Percentiles rank a stretch among this genome's conserved stretches.
Evolutionary conservation across 2,888 invertebrate species (phyloP).

Genomic region (Siphlonurus alternatus): DNA sequence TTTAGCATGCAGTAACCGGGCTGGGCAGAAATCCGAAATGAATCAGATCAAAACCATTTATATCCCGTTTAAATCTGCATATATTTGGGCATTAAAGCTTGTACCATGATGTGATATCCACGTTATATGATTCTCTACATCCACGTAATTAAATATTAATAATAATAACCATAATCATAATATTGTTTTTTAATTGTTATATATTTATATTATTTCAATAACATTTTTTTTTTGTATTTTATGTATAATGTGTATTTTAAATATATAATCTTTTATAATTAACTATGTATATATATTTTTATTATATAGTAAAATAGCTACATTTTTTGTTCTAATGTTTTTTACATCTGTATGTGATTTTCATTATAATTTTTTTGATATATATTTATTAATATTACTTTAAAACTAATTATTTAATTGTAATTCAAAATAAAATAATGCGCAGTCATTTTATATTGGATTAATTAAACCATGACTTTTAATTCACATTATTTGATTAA

Average conservation of each 20-base stretch:
- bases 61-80: too few relatives aligned
- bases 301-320: not conserved
- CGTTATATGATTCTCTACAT: not conserved
- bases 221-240: not conserved
- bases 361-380: not conserved
- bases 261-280: not conserved
- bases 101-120: not conserved
- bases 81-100: not conserved
- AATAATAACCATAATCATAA: not conserved
- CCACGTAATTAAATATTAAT: not conserved
- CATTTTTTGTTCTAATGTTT: not conserved
- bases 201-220: not conserved
- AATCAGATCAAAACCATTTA: too few relatives aligned
- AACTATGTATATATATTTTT: not conserved
- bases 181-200: not conserved
- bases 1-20: too few relatives aligned
- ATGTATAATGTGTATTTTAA: not conserved
- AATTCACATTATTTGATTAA: too few relatives aligned
- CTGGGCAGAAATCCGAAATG: too few relatives aligned
- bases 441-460: too few relatives aligned
- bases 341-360: not conserved
- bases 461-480: too few relatives aligned
- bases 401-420: too few relatives aligned
- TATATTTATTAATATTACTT: too few relatives aligned
- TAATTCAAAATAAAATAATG: too few relatives aligned